These are phyloP conservation scores for Stenodera caucasica DNA, from an alignment of 2,888 invertebrate species.

Conservation along the genomic window DNA sequence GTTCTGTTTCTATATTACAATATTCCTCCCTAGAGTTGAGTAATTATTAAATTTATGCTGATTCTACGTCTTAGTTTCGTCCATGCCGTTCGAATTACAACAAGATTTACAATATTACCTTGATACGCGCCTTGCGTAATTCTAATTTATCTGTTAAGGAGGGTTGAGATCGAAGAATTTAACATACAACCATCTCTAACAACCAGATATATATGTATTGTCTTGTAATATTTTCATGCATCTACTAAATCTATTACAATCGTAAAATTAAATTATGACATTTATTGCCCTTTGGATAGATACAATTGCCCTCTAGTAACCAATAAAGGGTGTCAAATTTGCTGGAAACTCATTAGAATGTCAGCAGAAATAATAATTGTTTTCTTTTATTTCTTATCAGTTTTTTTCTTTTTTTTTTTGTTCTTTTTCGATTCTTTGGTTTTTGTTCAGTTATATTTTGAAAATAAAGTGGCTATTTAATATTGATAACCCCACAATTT, in stretches of 20 bases:
- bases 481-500: slow-evolving; percentile 5
- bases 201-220: slow-evolving; percentile 40
- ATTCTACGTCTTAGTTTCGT: slow-evolving; percentile 58
- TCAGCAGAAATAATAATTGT: slow-evolving; percentile 6
- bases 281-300: slow-evolving; percentile 36
- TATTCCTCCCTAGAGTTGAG: slow-evolving; percentile 50
- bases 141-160: slow-evolving; percentile 55
- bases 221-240: slow-evolving; percentile 52
- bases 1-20: slow-evolving; percentile 26
- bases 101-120: slow-evolving; percentile 60
- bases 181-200: slow-evolving; percentile 35
- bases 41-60: slow-evolving; percentile 61
- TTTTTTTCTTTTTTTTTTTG: background rate
- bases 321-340: slow-evolving; percentile 9
- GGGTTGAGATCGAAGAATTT: slow-evolving; percentile 7
- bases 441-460: background rate
- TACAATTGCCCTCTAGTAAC: slow-evolving; percentile 9
- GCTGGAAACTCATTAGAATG: slow-evolving; percentile 9
- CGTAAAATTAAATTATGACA: slow-evolving; percentile 53
- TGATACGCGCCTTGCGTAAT: slow-evolving; percentile 56
- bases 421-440: background rate
- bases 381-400: background rate
- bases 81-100: slow-evolving; percentile 55
- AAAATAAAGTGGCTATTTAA: background rate
- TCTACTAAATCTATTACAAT: slow-evolving; percentile 48